phyloP scores from a whole-genome alignment of 1,140 invertebrate species.

The Mya arenaria region DNA sequence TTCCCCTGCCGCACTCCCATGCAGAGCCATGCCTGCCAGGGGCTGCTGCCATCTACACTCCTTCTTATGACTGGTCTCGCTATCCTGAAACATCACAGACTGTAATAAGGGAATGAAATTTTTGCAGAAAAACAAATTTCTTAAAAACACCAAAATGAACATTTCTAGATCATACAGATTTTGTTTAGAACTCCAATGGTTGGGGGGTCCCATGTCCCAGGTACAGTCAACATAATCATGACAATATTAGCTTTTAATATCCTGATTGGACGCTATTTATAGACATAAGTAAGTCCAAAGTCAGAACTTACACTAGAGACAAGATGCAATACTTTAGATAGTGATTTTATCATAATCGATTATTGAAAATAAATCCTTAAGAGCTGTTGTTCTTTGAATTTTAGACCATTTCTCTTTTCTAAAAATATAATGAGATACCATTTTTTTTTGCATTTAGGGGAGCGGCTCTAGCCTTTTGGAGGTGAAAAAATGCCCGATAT shows the following conservation, averaged over 20 bases:
- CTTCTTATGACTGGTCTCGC: constrained; percentile 64
- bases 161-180: background rate
- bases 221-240: background rate
- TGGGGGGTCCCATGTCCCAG: background rate
- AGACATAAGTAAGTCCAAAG: background rate
- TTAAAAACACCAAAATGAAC: background rate
- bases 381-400: too few species aligned
- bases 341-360: too few species aligned
- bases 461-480: too few species aligned
- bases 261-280: background rate
- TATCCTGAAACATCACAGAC: constrained; percentile 59
- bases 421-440: too few species aligned
- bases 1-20: constrained; percentile 62
- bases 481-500: too few species aligned
- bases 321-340: too few species aligned
- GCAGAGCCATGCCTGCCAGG: constrained; percentile 73
- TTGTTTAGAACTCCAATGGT: background rate
- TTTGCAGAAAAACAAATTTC: background rate
- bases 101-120: background rate
- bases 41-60: constrained; percentile 59
- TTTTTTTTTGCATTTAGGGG: too few species aligned
- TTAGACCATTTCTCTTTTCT: too few species aligned
- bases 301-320: too few species aligned
- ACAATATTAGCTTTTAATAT: background rate
- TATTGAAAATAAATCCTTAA: too few species aligned